phyloP scores from a whole-genome alignment of 2,797 vertebrate species.

The Choloepus didactylus region DNA sequence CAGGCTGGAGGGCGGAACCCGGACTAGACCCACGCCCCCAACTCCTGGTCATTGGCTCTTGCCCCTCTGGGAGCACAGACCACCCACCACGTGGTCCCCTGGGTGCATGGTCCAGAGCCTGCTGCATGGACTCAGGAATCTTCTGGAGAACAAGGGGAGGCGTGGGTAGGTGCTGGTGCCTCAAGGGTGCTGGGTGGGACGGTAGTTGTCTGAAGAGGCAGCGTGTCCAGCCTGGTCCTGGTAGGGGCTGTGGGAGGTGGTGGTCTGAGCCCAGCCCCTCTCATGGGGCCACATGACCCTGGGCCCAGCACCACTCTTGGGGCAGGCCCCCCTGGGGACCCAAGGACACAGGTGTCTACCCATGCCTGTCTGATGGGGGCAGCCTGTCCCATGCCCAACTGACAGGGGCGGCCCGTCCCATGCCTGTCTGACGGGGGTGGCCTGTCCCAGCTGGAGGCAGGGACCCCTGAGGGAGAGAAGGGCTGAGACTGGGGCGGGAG shows the following conservation, averaged over 20 bases:
- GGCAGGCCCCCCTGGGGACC: not conserved
- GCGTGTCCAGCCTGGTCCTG: not conserved
- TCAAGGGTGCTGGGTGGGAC: rapidly evolving
- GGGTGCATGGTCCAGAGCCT: rapidly evolving
- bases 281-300: not conserved
- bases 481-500: not conserved
- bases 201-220: rapidly evolving
- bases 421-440: not conserved
- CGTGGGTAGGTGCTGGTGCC: rapidly evolving
- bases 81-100: not conserved
- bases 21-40: rapidly evolving
- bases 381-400: not conserved
- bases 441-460: not conserved
- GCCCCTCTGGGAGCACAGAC: no score
- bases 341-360: not conserved
- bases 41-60: no score
- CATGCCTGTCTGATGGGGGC: not conserved
- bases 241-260: not conserved
- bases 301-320: not conserved
- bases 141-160: not conserved
- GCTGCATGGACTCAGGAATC: not conserved
- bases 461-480: not conserved
- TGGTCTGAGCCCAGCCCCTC: not conserved
- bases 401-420: not conserved
- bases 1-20: not conserved